Base-by-base conservation (phyloP, 2,888 invertebrate genomes). In the Chydorus sphaericus region DNA sequence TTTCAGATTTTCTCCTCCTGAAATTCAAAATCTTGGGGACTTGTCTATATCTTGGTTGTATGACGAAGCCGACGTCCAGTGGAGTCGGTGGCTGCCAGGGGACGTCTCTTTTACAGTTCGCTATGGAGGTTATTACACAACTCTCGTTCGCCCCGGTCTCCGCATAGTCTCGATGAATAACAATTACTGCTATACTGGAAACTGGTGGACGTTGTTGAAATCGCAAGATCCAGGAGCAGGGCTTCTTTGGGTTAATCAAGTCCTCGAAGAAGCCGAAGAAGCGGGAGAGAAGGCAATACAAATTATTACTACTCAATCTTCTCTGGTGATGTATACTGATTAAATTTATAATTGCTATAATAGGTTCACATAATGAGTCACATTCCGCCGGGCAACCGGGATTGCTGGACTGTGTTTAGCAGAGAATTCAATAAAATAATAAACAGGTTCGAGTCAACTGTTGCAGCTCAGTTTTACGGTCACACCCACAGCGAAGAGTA, bases 321-420 rank as follows among this genome's bases (percentile, higher is more conserved):
- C n/a, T n/a, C n/a, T n/a, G n/a, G n/a, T 44, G 88, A 88, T 62
- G 81, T 83, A 65, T 77, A 84, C 63, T 77, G 78, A 63, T 68
- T 89, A 54, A 83, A 80, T 67, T 87, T 84, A 66, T 75, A 75
- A 59, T 64, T 69, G 16, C 54, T 58, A 3, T 66, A 71, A 1
- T 72, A 76, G 44, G 75, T 75, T 8, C 74, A 76, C 60, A 70
- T 76, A 33, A 66, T 76, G 28, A 74, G 75, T 6, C 76, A 76
- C 62, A 71, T 75, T 59, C 72, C 71, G 6, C 73, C 75, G 2
- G 73, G 73, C 4, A 64, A 64, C 16, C 62, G 62, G 2, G 70
- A 70, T 59, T 73, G 74, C 58, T 60, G 72, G 23, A 68, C 69
- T 52, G 66, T 70, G 8, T 76, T 73, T 70, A 73, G 73, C 58